Conservation (phyloP, 35 echinoderm and acorn worm genomes). For the Diadema setosum region DNA sequence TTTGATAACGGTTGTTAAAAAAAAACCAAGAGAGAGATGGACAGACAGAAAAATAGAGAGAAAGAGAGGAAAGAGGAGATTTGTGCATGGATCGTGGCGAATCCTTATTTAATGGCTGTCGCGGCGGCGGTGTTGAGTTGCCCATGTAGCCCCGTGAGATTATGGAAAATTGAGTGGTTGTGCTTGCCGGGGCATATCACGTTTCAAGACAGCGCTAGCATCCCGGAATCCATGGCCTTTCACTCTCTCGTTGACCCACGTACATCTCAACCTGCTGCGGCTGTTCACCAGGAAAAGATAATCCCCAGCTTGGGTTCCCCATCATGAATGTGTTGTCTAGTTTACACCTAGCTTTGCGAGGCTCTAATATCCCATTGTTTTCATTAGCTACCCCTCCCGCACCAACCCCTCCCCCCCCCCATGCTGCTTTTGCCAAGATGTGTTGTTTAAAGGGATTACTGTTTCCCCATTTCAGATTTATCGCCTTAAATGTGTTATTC, state of each 20-base stretch:
- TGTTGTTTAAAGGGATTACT: no score
- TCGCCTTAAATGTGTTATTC: no score
- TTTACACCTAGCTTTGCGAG: no score
- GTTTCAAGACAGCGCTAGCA: background rate
- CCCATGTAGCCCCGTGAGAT: background rate
- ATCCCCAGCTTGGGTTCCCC: no score
- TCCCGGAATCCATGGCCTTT: background rate
- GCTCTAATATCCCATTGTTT: no score
- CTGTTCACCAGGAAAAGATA: no score
- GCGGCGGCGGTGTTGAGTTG: background rate
- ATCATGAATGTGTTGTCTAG: no score
- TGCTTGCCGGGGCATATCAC: background rate
- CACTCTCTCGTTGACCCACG: background rate
- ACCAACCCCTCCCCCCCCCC: no score
- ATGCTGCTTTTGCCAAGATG: no score
- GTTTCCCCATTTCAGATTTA: no score
- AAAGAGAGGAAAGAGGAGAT: background rate
- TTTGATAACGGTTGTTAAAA: background rate
- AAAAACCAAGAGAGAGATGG: background rate
- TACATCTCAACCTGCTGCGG: background rate
- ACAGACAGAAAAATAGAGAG: background rate
- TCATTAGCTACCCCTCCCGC: no score
- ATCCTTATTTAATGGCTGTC: background rate
- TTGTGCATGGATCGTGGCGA: background rate
- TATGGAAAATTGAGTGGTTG: background rate